phyloP scores from a whole-genome alignment of 2,797 vertebrate species.

The Channallabes apus region DNA sequence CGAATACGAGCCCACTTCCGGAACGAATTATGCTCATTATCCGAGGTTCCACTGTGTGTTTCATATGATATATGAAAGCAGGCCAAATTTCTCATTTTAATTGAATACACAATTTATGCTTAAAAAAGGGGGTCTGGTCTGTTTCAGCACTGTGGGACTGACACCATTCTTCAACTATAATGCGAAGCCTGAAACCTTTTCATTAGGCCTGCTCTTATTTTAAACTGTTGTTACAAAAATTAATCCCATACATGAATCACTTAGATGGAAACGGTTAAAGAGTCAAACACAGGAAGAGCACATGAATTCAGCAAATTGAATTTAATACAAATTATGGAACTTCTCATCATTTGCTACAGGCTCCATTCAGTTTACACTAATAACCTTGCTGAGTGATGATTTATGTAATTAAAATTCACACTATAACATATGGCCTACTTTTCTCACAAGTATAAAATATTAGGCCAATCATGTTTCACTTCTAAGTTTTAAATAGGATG shows the following conservation, averaged over 20 bases:
- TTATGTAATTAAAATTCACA: neutral
- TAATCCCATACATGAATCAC: neutral
- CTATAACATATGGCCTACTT: slow-evolving; percentile 6
- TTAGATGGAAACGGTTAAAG: neutral
- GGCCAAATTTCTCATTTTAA: too few species aligned
- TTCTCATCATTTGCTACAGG: slow-evolving; percentile 1
- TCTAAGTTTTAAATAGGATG: neutral
- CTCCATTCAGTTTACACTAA: slow-evolving; percentile 8
- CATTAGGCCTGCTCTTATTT: neutral
- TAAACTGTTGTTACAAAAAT: neutral
- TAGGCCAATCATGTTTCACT: neutral
- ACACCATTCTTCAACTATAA: neutral
- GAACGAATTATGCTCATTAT: too few species aligned
- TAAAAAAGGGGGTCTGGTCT: neutral
- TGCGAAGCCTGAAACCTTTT: neutral
- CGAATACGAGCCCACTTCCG: too few species aligned
- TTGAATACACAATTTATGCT: neutral
- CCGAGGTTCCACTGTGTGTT: too few species aligned
- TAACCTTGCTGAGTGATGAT: neutral
- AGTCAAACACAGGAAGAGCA: neutral
- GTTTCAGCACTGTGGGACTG: neutral
- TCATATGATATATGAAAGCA: too few species aligned
- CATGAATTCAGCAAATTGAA: neutral
- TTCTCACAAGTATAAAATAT: neutral
- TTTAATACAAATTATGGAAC: neutral